phyloP scores from a whole-genome alignment of 2,113 vertebrate genomes.

The Scolopax mira region DNA sequence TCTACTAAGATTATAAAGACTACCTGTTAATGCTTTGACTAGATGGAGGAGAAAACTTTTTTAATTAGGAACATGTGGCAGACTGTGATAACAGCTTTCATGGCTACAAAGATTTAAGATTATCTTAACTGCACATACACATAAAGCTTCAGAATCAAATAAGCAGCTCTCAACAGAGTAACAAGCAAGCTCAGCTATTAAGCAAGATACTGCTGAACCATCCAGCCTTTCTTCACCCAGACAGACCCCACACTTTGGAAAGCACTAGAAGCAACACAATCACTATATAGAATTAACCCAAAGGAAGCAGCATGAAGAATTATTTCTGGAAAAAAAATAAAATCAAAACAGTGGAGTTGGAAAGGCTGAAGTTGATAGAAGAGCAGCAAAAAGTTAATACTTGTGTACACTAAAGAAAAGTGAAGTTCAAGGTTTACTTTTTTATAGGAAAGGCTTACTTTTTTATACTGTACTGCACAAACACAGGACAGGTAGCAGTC shows the following conservation, averaged over 20 bases:
- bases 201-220: not conserved
- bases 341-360: not conserved
- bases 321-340: not conserved
- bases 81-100: not conserved
- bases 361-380: not conserved
- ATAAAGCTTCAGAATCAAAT: not conserved
- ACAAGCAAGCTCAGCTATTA: not conserved
- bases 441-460: not conserved
- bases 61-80: not conserved
- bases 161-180: not conserved
- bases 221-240: not conserved
- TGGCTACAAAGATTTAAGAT: not conserved
- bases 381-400: not conserved
- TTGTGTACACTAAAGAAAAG: not conserved
- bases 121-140: not conserved
- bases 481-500: not conserved
- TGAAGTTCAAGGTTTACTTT: not conserved
- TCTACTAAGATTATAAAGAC: not conserved
- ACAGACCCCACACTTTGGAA: not conserved
- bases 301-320: not conserved
- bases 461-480: not conserved
- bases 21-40: not conserved
- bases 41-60: not conserved
- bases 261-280: not conserved
- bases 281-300: not conserved